Conservation (phyloP, 2,113 vertebrate genomes). For the Cynoglossus semilaevis region DNA sequence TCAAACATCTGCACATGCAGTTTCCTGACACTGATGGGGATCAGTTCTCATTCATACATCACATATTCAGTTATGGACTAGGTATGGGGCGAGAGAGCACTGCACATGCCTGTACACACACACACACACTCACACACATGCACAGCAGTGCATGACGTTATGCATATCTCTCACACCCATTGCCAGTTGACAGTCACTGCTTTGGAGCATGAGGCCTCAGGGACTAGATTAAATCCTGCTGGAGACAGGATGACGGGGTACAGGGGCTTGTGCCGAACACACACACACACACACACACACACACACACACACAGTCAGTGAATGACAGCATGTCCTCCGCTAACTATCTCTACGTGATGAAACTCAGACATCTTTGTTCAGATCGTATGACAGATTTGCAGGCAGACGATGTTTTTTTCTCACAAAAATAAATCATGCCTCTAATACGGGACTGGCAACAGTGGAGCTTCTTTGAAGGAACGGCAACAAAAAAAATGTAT, state of each 20-base stretch:
- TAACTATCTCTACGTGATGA: constrained; percentile 44
- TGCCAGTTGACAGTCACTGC: constrained; percentile 75
- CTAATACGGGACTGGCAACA: no score
- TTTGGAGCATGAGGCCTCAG: constrained; percentile 69
- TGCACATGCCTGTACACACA: background rate
- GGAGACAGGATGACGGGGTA: constrained; percentile 74
- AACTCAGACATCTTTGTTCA: constrained; percentile 31
- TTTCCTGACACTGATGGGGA: constrained; percentile 8
- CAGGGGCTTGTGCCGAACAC: constrained; percentile 32
- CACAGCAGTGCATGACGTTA: constrained; percentile 35
- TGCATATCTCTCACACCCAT: constrained; percentile 54
- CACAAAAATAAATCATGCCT: constrained; percentile 16
- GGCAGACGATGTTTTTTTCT: constrained; percentile 20
- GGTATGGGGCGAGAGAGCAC: background rate
- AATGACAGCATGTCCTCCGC: constrained; percentile 40
- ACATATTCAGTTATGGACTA: background rate
- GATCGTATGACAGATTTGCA: constrained; percentile 27
- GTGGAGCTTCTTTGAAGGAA: no score
- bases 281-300: constrained; percentile 22
- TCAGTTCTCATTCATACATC: constrained; percentile 7
- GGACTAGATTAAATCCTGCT: constrained; percentile 74
- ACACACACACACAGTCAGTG: constrained; percentile 18
- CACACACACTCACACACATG: constrained; percentile 16
- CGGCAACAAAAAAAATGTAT: no score
- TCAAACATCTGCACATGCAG: constrained; percentile 6